phyloP scores from a whole-genome alignment of 2,888 invertebrate genomes.

The Ennomos fuscantarius region DNA sequence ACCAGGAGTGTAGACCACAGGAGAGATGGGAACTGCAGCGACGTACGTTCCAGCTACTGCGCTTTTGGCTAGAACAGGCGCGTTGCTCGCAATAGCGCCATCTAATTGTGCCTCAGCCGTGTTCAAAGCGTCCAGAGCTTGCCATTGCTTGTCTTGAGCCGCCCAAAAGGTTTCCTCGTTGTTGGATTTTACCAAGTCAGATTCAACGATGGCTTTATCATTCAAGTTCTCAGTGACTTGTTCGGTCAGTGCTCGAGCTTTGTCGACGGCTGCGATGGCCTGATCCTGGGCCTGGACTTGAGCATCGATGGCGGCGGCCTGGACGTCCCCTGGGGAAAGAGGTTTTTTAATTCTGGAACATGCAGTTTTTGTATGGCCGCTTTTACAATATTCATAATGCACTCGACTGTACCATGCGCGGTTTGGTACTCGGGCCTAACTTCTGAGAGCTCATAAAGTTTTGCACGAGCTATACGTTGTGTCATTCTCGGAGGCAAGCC shows the following conservation, averaged over 20 bases:
- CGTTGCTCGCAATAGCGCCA: constrained; percentile 60
- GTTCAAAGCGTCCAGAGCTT: constrained; percentile 65
- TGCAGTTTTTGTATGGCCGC: too few species aligned
- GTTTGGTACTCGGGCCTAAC: too few species aligned
- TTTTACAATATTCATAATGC: too few species aligned
- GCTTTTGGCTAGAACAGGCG: constrained; percentile 53
- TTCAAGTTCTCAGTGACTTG: constrained; percentile 56
- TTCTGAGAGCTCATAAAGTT: too few species aligned
- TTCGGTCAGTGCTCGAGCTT: constrained; percentile 57
- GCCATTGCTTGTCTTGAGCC: constrained; percentile 74
- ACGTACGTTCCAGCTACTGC: constrained; percentile 42
- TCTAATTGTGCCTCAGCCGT: constrained; percentile 68
- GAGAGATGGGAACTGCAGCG: constrained; percentile 26
- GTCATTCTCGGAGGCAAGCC: too few species aligned
- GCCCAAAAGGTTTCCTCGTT: constrained; percentile 61
- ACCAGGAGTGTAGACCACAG: constrained; percentile 24
- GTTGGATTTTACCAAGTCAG: constrained; percentile 61
- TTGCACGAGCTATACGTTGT: too few species aligned
- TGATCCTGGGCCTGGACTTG: constrained; percentile 62
- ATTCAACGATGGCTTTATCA: constrained; percentile 53
- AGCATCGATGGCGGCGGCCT: constrained; percentile 73
- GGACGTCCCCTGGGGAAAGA: constrained; percentile 66
- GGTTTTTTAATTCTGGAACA: too few species aligned
- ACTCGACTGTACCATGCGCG: too few species aligned
- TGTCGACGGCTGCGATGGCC: constrained; percentile 58